Evolutionary conservation across 2,113 vertebrate species (phyloP), one percentile per base, ranked within the genome.

Genomic region (Nycticryphes semicollaris): DNA sequence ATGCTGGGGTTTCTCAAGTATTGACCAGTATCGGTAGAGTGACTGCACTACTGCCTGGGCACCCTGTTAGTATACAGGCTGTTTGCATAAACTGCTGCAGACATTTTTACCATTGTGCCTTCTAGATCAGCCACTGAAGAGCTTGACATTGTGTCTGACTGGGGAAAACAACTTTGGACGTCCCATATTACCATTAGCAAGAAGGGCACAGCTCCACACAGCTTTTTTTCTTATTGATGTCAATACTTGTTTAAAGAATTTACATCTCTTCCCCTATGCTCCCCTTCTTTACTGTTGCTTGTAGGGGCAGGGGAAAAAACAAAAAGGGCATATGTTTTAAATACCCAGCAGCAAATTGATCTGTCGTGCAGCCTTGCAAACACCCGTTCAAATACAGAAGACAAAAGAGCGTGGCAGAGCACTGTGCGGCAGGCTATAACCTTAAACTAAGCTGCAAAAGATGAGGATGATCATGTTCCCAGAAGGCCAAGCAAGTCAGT

Each of bases 361-460:
- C n/a, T 51, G 6, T 22, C 24, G 59, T 39, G 57, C 31, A 50
- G n/a, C 45, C 45, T 57, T 74, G 33, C 48, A 64, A 91, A 51
- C 30, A 63, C 15, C 16, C 28, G 8, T 35, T 84, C 67, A 87
- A 51, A 57, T 4, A 21, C 7, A 56, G 28, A 53, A 59, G 21
- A 51, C 30, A 53, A n/a, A 48, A 23, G 16, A 59, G 25, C 6
- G 20, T 3, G 9, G 37, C 23, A 64, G 39, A 70, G 57, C n/a
- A 77, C 35, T 1, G 0, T 13, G 56, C 37, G 12, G 31, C 3
- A 37, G n/a, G 28, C 8, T 50, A 53, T 17, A 69, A 64, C 18
- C 25, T 70, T 74, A 51, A 87, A 39, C 17, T 23, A 21, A 75
- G 51, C 51, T 60, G 28, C 69, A 84, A 33, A 31, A 80, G 39